Conservation (phyloP, 2,888 invertebrate species). For the Tipula confusa region DNA sequence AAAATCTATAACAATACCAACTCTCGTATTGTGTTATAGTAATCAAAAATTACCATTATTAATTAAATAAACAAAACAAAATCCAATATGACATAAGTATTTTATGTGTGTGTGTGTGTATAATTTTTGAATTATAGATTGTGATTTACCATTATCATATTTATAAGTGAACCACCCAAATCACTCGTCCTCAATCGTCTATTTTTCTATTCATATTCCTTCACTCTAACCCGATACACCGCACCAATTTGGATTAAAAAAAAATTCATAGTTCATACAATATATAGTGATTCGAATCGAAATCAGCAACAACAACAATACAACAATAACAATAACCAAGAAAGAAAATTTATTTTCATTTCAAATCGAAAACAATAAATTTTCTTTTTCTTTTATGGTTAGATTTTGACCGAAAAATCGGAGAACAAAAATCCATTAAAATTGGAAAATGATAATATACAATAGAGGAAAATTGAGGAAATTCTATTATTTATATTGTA, state of each 20-base stretch:
- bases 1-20: not conserved
- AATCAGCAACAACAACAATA: not conserved
- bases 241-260: not conserved
- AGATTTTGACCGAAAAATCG: not conserved
- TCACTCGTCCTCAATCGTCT: not conserved
- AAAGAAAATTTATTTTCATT: not conserved
- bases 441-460: not conserved
- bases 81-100: not conserved
- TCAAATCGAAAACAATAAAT: constrained; percentile 3
- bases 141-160: not conserved
- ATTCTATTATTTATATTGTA: constrained; percentile 12
- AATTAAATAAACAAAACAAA: not conserved
- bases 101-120: not conserved
- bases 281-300: not conserved
- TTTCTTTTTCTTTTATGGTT: not conserved
- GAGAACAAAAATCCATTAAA: not conserved
- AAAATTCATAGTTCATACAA: not conserved
- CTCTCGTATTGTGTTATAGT: not conserved
- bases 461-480: not conserved
- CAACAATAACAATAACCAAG: no score
- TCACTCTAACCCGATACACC: not conserved
- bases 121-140: not conserved
- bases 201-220: not conserved
- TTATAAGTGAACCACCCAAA: not conserved
- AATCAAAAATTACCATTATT: constrained; percentile 20